Percentiles rank a stretch among this genome's conserved stretches.
Conservation (phyloP, 2,888 invertebrate species). For the Leistus spinibarbis region DNA sequence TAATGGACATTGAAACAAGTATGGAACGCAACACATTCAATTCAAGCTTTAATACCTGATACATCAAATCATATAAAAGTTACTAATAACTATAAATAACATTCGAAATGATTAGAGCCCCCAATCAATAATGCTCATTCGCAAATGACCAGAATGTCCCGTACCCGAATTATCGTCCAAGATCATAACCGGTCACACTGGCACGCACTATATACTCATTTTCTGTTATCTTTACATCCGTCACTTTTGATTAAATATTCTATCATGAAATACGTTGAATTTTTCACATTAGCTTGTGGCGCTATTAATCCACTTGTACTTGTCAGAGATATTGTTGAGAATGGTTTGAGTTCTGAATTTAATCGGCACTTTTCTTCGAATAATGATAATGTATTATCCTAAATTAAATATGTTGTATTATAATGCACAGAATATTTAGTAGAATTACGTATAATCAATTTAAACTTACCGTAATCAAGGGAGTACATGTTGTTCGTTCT, state of each 20-base stretch:
- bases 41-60: no score
- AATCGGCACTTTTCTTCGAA: conserved; percentile 39
- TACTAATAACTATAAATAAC: no score
- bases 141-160: no score
- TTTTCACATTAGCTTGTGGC: conserved; percentile 50
- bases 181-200: no score
- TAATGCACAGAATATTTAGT: not conserved
- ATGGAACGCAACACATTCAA: no score
- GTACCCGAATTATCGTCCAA: no score
- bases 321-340: conserved; percentile 3
- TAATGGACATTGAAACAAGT: no score
- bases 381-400: conserved; percentile 23
- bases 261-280: conserved; percentile 57
- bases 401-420: not conserved
- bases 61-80: no score
- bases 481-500: not conserved
- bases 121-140: no score
- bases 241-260: conserved; percentile 56
- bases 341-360: conserved; percentile 29
- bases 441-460: not conserved
- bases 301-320: conserved; percentile 31
- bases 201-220: no score
- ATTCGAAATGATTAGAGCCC: no score
- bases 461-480: not conserved
- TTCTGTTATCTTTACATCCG: conserved; percentile 46